Conservation (phyloP, 2,888 invertebrate species). For the Cenopis cana region DNA sequence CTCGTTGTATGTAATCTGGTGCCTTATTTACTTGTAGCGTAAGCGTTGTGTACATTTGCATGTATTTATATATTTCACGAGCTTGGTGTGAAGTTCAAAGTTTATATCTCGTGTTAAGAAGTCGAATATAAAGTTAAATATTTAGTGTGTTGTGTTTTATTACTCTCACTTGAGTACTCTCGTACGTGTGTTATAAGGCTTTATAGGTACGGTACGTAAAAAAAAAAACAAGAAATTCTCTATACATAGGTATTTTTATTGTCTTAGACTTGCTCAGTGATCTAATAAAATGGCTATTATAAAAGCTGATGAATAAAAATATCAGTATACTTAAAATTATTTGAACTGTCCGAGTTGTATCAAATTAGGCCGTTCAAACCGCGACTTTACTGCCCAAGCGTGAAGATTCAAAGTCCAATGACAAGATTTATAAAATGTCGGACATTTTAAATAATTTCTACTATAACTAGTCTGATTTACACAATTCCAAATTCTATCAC, state of each 20-base stretch:
- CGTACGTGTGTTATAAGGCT: too few species aligned
- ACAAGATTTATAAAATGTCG: too few species aligned
- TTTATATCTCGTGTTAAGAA: conserved; percentile 64
- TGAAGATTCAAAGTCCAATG: too few species aligned
- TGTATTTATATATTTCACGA: conserved; percentile 73
- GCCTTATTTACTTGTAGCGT: conserved; percentile 71
- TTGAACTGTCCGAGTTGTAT: too few species aligned
- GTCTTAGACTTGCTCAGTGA: conserved; percentile 51
- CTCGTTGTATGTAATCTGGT: conserved; percentile 67
- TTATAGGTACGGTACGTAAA: too few species aligned
- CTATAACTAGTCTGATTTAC: not conserved
- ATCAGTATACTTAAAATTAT: too few species aligned
- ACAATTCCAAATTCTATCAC: not conserved
- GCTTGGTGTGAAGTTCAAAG: conserved; percentile 55
- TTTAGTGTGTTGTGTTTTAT: conserved; percentile 48
- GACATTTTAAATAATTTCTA: too few species aligned
- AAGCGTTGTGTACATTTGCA: conserved; percentile 67
- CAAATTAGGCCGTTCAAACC: too few species aligned
- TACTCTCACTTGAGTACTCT: too few species aligned
- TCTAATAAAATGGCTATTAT: not conserved
- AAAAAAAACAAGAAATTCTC: conserved; percentile 45
- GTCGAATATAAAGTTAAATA: conserved; percentile 64
- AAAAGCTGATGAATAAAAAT: not conserved
- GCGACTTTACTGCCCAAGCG: too few species aligned
- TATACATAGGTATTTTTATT: conserved; percentile 59